These are phyloP conservation scores for Myotis lucifugus DNA, from an alignment of 2,113 vertebrate genomes.

Conservation along the genomic window DNA sequence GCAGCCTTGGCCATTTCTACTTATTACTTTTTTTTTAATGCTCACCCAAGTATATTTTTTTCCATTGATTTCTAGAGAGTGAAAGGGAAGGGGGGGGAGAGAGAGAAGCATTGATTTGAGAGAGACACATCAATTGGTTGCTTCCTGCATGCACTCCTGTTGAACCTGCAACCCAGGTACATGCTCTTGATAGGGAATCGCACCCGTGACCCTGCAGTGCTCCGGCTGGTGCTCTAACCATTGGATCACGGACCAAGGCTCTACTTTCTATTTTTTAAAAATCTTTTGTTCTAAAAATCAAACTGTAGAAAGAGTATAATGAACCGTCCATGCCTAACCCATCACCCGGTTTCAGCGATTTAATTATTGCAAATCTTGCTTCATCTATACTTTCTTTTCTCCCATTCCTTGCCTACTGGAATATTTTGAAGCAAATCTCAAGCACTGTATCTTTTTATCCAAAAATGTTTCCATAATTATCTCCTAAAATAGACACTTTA, in stretches of 20 bases:
- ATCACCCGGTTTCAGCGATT: not conserved
- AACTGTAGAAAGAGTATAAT: not conserved
- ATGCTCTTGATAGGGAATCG: too few species aligned
- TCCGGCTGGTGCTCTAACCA: too few species aligned
- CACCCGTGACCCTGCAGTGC: too few species aligned
- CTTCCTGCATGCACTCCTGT: too few species aligned
- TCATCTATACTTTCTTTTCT: not conserved
- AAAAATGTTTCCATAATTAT: not conserved
- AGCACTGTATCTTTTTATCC: not conserved
- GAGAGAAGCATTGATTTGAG: too few species aligned
- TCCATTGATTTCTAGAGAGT: too few species aligned
- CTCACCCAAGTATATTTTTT: too few species aligned
- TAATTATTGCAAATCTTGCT: not conserved
- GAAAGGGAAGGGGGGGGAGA: too few species aligned
- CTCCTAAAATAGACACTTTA: not conserved
- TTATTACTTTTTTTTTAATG: not conserved
- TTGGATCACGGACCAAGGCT: too few species aligned
- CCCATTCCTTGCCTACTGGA: not conserved
- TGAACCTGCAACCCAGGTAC: too few species aligned
- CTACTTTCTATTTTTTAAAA: too few species aligned
- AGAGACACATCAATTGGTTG: too few species aligned
- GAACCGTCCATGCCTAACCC: not conserved
- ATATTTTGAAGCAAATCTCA: slow-evolving; percentile 18
- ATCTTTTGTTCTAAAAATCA: not conserved
- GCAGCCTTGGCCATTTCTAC: not conserved